Conservation (phyloP, 1,140 invertebrate species). For the Elymnias hypermnestra region DNA sequence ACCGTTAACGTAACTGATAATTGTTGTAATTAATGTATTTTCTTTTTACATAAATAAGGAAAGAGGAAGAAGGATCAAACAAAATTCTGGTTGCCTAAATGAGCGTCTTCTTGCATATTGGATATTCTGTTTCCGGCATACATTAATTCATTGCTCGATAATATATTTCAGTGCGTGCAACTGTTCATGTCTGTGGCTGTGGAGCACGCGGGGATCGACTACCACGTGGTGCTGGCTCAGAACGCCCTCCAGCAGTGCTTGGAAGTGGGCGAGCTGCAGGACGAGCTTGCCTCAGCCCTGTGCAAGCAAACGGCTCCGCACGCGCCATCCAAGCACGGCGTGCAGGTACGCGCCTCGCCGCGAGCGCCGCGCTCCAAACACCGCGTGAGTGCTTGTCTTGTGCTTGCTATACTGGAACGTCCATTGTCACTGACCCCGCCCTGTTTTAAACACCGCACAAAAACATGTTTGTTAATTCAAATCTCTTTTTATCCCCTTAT, state of each 20-base stretch:
- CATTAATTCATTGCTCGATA: no score
- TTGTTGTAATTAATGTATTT: no score
- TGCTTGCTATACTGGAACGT: not conserved
- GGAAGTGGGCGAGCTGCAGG: slow-evolving; percentile 91
- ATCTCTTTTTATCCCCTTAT: no score
- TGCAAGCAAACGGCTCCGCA: slow-evolving; percentile 95
- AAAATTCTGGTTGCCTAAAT: no score
- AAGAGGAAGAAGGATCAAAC: no score
- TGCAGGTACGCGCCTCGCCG: slow-evolving; percentile 88
- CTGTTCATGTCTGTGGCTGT: slow-evolving; percentile 95
- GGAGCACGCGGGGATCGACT: slow-evolving; percentile 96
- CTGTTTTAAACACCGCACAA: no score
- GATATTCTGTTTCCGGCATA: no score
- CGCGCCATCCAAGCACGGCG: slow-evolving; percentile 89
- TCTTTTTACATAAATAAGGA: no score
- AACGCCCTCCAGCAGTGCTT: slow-evolving; percentile 94
- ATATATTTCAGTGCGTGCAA: slow-evolving; percentile 86
- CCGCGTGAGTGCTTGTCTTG: slow-evolving; percentile 45
- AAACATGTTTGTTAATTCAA: no score
- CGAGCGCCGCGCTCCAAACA: slow-evolving; percentile 21
- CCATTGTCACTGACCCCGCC: no score
- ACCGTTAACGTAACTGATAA: no score
- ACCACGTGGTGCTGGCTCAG: slow-evolving; percentile 96
- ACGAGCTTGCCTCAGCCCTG: slow-evolving; percentile 93
- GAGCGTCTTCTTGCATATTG: no score